Evolutionary conservation across 2,888 invertebrate species (phyloP).

Genomic region (Drosophila buzzatii): DNA sequence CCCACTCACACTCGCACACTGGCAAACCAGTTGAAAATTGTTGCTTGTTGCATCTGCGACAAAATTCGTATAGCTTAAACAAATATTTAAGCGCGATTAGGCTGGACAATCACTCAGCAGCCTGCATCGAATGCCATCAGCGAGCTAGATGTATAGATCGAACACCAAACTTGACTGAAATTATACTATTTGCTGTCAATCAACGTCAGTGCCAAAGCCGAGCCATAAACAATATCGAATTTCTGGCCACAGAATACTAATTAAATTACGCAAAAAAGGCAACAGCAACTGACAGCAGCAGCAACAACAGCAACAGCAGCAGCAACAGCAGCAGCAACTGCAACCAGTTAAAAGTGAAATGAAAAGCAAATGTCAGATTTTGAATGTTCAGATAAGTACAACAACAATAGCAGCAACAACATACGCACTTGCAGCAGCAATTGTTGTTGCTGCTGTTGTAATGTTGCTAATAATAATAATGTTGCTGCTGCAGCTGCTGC

Average conservation of each 20-base stretch:
- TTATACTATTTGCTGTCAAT: constrained; percentile 78
- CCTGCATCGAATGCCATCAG: constrained; percentile 42
- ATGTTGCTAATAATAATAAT: constrained; percentile 60
- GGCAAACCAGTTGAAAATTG: constrained; percentile 40
- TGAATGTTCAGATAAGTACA: constrained; percentile 56
- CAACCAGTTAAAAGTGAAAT: constrained; percentile 46
- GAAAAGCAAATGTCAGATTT: constrained; percentile 63
- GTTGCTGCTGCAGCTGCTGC: constrained; percentile 23
- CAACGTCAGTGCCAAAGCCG: constrained; percentile 79
- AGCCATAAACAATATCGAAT: constrained; percentile 82
- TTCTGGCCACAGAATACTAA: constrained; percentile 82
- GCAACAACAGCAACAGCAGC: constrained; percentile 30
- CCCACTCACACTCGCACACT: too few relatives aligned
- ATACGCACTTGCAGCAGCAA: constrained; percentile 28
- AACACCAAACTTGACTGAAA: constrained; percentile 45
- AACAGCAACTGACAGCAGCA: constrained; percentile 34
- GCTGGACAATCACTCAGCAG: constrained; percentile 40
- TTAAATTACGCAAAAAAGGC: constrained; percentile 80
- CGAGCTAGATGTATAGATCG: constrained; percentile 2
- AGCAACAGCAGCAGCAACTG: constrained; percentile 31
- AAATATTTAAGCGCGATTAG: constrained; percentile 47
- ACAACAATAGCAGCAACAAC: background rate
- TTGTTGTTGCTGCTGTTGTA: constrained; percentile 28
- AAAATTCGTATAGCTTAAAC: constrained; percentile 28
- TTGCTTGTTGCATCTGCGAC: constrained; percentile 36